Percentiles rank a stretch among this genome's conserved stretches.
These are phyloP conservation scores for Platichthys stellatus DNA, from an alignment of 2,113 vertebrate genomes.

Conservation along the genomic window DNA sequence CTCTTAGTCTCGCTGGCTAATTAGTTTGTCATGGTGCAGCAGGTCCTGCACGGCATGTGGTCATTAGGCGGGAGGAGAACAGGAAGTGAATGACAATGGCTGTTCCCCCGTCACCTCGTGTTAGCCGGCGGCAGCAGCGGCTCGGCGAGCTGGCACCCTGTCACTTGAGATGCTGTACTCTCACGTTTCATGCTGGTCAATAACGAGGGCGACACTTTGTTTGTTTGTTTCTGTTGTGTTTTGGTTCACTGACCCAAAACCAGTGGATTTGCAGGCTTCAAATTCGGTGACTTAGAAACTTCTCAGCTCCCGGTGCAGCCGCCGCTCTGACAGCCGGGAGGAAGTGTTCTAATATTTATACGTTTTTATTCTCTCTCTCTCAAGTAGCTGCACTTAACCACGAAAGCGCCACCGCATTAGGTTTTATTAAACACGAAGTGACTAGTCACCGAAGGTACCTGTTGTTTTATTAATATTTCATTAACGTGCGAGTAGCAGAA, in stretches of 20 bases:
- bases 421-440: constrained; percentile 41
- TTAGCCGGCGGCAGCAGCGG: constrained; percentile 17
- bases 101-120: constrained; percentile 41
- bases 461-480: constrained; percentile 63
- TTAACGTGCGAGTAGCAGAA: constrained; percentile 22
- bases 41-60: constrained; percentile 63
- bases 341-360: constrained; percentile 8
- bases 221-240: constrained; percentile 20
- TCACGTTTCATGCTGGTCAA: constrained; percentile 40
- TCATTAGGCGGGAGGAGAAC: constrained; percentile 61
- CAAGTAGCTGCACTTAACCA: constrained; percentile 1
- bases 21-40: constrained; percentile 76
- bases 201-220: constrained; percentile 34
- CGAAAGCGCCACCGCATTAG: constrained; percentile 18
- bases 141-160: constrained; percentile 17
- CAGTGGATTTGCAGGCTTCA: constrained; percentile 38
- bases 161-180: constrained; percentile 33
- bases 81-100: constrained; percentile 54
- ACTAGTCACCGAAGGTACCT: constrained; percentile 35
- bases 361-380: neutral
- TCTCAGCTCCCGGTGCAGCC: neutral
- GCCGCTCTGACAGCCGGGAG: neutral
- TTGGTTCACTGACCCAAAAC: constrained; percentile 51
- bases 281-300: constrained; percentile 29
- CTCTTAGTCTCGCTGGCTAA: constrained; percentile 75